Percentiles rank a stretch among this genome's conserved stretches.
Conservation (phyloP, 1,140 invertebrate genomes). For the Glomeris maerens region DNA sequence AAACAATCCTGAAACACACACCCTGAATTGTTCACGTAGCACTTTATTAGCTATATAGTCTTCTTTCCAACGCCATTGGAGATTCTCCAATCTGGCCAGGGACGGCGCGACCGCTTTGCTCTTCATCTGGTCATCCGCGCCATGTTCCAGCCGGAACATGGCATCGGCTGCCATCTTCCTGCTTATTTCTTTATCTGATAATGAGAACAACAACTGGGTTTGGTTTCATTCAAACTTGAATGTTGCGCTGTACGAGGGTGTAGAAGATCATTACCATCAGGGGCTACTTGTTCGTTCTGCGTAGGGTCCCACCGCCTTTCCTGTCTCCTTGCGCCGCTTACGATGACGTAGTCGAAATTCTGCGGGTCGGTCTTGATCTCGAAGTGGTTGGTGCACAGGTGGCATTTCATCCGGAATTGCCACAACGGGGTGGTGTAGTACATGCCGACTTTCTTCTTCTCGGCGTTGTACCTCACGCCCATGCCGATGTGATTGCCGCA, state of each 20-base stretch:
- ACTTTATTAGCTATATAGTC: constrained; percentile 76
- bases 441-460: constrained; percentile 97
- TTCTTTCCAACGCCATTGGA: constrained; percentile 73
- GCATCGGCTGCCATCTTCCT: constrained; percentile 80
- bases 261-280: constrained; percentile 33
- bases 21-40: constrained; percentile 66
- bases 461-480: constrained; percentile 97
- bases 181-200: constrained; percentile 74
- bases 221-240: constrained; percentile 2
- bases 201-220: constrained; percentile 39
- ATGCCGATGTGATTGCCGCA: constrained; percentile 98
- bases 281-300: constrained; percentile 74
- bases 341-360: constrained; percentile 95
- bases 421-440: constrained; percentile 96
- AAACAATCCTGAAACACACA: constrained; percentile 27
- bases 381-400: constrained; percentile 93
- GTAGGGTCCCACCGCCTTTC: constrained; percentile 96
- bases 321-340: constrained; percentile 85
- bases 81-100: constrained; percentile 54
- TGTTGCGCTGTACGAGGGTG: background rate
- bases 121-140: constrained; percentile 57
- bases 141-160: constrained; percentile 91
- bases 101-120: constrained; percentile 52
- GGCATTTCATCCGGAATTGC: constrained; percentile 98
- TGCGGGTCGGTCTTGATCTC: constrained; percentile 98